These are phyloP conservation scores for Mus minutoides DNA, from an alignment of 2,797 vertebrate species.

Conservation along the genomic window DNA sequence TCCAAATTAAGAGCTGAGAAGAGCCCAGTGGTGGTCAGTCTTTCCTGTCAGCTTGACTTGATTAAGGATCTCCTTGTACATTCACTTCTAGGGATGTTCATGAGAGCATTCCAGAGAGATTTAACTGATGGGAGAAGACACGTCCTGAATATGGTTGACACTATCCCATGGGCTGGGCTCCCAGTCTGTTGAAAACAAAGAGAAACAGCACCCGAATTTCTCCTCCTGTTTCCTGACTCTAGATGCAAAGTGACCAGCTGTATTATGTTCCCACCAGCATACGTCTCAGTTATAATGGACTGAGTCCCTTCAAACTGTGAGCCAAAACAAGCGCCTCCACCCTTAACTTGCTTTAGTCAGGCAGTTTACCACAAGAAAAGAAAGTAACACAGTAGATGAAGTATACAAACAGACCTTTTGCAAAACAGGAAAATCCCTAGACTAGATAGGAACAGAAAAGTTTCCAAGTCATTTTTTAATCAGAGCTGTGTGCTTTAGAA, in stretches of 20 bases:
- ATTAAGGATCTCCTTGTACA: not conserved
- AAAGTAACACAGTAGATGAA: not conserved
- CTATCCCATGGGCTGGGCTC: not conserved
- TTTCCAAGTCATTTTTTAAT: not conserved
- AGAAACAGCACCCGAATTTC: not conserved
- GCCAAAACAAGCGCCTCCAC: not conserved
- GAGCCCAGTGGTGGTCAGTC: not conserved
- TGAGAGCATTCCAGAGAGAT: not conserved
- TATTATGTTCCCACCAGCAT: too few species aligned
- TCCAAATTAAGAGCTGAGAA: not conserved
- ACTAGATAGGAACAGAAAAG: not conserved
- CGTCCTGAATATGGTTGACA: not conserved
- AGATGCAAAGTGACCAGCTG: not conserved
- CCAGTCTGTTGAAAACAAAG: not conserved
- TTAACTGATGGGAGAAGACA: not conserved
- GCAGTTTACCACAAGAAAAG: not conserved
- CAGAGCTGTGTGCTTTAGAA: not conserved
- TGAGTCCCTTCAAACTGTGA: not conserved
- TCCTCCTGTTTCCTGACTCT: not conserved
- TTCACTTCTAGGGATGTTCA: not conserved
- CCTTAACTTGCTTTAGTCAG: not conserved
- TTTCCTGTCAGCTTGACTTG: not conserved
- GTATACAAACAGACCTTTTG: not conserved
- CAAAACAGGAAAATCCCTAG: not conserved
- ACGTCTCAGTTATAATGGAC: not conserved